phyloP scores from a whole-genome alignment of 1,140 invertebrate species.

The Bilobella aurantiaca region DNA sequence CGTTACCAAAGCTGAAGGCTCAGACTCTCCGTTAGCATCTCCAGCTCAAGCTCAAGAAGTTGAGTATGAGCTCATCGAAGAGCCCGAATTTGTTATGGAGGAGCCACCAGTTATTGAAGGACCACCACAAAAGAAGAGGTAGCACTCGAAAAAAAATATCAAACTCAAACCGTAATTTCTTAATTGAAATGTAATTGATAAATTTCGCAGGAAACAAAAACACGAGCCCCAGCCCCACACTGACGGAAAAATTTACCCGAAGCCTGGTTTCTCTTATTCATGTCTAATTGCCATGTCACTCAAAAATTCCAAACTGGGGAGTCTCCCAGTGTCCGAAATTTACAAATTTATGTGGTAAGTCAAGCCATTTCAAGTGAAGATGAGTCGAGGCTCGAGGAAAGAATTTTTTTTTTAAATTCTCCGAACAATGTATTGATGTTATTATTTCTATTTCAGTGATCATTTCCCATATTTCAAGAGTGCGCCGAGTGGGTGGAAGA shows the following conservation, averaged over 20 bases:
- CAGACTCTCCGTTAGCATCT: conserved; percentile 20
- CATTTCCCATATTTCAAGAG: conserved; percentile 97
- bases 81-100: conserved; percentile 29
- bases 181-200: background rate
- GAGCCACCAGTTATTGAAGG: conserved; percentile 25
- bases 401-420: background rate
- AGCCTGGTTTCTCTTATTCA: conserved; percentile 94
- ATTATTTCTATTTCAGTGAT: conserved; percentile 54
- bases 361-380: conserved; percentile 9
- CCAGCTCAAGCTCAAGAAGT: conserved; percentile 1
- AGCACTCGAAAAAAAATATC: conserved; percentile 16
- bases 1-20: conserved; percentile 20
- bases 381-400: background rate
- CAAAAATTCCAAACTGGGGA: conserved; percentile 88
- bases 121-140: conserved; percentile 31
- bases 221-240: conserved; percentile 40
- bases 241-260: conserved; percentile 69
- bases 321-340: conserved; percentile 92
- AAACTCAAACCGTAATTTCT: background rate
- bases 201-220: conserved; percentile 27
- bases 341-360: conserved; percentile 97
- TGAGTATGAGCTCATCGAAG: conserved; percentile 27
- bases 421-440: too few relatives aligned
- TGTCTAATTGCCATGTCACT: conserved; percentile 94
- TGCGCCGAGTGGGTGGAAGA: conserved; percentile 95